Base-by-base conservation (phyloP, 2,113 vertebrate species). In the Oryzias woworae region DNA sequence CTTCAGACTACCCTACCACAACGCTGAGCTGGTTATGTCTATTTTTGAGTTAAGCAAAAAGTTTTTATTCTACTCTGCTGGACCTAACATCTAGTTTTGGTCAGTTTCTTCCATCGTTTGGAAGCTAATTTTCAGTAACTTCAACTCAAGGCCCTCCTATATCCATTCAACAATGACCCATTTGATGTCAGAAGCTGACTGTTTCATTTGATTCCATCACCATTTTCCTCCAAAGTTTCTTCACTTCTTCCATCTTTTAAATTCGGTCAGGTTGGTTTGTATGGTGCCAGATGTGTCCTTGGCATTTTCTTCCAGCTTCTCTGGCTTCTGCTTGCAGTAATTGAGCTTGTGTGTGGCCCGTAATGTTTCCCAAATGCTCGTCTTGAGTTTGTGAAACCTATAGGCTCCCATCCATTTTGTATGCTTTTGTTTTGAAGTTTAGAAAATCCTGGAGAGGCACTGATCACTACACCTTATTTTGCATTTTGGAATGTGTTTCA, bases 311-410 rank as follows among this genome's bases (percentile, higher is more conserved):
- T 61, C 53, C 66, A 66, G 51, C 4, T 54, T 74, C 53, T 68
- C 61, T 74, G 45, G 53, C 73, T 77, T 79, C 46, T 69, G 45
- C 24, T 67, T 65, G 43, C 42, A 66, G 50, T 70, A 73, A 73
- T 77, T 71, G 23, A 48, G 67, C 66, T 67, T 75, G 69, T 72
- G 72, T 77, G 77, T 73, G 76, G 75, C 47, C 73, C 53, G 2
- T 68, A 84, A 84, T 71, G 20, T 69, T 72, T 84, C 57, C 66
- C 58, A 85, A 83, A 84, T 78, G 65, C 31, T 36, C 49, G 2
- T 61, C 0, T 36, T 23, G 45, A 71, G 55, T 61, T 55, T 53
- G 61, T 31, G 62, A 43, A 55, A 69, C n/a, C 47, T 22, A 7
- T n/a, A 36, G 17, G 22, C 36, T 47, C 26, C 55, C 23, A 14